phyloP scores from a whole-genome alignment of 2,113 vertebrate species.

The Eulacestoma nigropectus region DNA sequence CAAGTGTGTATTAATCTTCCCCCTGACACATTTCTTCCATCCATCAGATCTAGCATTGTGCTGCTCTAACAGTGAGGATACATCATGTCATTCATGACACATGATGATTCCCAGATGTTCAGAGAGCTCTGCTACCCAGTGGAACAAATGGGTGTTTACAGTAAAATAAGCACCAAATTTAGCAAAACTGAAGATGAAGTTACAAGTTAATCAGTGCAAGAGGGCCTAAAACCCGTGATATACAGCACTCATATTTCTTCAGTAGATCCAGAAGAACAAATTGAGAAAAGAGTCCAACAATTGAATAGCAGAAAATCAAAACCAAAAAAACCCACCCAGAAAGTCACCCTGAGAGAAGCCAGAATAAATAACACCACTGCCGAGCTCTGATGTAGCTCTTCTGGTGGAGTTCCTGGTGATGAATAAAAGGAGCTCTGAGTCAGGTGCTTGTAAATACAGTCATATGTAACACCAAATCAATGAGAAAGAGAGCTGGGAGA shows the following conservation, averaged over 20 bases:
- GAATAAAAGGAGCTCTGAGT: constrained; percentile 44
- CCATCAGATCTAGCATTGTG: constrained; percentile 66
- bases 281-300: constrained; percentile 32
- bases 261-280: constrained; percentile 45
- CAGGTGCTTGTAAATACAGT: constrained; percentile 12
- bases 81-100: constrained; percentile 69
- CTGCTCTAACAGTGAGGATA: constrained; percentile 64
- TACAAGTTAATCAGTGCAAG: constrained; percentile 65
- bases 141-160: constrained; percentile 67
- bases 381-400: constrained; percentile 13
- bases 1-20: constrained; percentile 26
- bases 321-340: background rate
- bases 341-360: background rate
- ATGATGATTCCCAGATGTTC: constrained; percentile 74
- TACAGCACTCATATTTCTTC: background rate
- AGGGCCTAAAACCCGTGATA: background rate
- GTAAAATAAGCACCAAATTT: constrained; percentile 61
- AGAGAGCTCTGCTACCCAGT: constrained; percentile 48
- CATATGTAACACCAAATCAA: background rate
- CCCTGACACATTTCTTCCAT: constrained; percentile 53
- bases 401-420: constrained; percentile 26
- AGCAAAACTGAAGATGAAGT: constrained; percentile 58
- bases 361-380: constrained; percentile 28
- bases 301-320: background rate
- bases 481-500: background rate